Evolutionary conservation across 2,888 invertebrate genomes (phyloP).

Genomic region (Nymphalis c-album): DNA sequence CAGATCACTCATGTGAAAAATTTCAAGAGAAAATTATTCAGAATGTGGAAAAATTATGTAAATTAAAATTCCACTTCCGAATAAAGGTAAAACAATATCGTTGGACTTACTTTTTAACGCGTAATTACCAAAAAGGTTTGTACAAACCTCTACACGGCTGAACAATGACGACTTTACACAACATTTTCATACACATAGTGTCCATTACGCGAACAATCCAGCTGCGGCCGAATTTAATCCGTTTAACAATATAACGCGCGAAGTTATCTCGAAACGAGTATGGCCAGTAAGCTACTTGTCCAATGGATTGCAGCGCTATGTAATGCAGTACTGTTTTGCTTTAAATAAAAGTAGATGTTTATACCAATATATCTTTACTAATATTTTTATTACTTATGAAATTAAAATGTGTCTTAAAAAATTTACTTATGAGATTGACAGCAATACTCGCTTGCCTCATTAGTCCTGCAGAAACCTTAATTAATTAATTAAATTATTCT

Average conservation of each 20-base stretch:
- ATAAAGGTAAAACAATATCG: constrained; percentile 1
- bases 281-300: constrained; percentile 7
- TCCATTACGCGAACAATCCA: constrained; percentile 69
- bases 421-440: too few species aligned
- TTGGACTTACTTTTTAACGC: constrained; percentile 1
- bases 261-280: constrained; percentile 58
- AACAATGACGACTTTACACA: constrained; percentile 54
- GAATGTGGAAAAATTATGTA: constrained; percentile 5
- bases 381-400: too few species aligned
- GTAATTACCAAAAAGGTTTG: constrained; percentile 17
- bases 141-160: constrained; percentile 21
- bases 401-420: too few species aligned
- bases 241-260: constrained; percentile 67
- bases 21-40: constrained; percentile 17
- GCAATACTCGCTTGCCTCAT: too few species aligned
- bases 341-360: too few species aligned
- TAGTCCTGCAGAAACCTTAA: too few species aligned
- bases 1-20: too few species aligned
- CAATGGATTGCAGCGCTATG: constrained; percentile 1
- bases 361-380: too few species aligned
- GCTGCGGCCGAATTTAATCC: constrained; percentile 72
- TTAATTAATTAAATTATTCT: too few species aligned
- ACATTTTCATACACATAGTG: constrained; percentile 53
- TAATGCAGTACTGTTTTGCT: too few species aligned
- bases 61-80: not conserved